Base-by-base conservation (phyloP, 2,888 invertebrate genomes). In the Cephus nigrinus region DNA sequence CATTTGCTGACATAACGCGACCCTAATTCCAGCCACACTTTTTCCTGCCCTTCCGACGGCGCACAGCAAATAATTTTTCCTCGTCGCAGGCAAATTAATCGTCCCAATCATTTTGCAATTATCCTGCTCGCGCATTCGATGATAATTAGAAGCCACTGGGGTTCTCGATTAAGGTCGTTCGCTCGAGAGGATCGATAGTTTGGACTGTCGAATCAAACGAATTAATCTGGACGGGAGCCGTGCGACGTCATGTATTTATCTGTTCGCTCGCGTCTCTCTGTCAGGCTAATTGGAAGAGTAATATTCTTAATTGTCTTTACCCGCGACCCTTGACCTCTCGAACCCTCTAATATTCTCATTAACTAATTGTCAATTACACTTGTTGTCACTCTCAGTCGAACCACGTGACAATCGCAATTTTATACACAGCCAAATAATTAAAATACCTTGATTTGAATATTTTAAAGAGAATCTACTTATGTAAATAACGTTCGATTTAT, bases 81-180 rank as follows among this genome's bases (percentile, higher is more conserved):
- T 9, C 40, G 4, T 23, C 23, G 0, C 5, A 23, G 40, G 9
- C 40, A 15, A 55, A 55, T 9, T 1, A 32, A 69, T 75, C 69
- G 34, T 12, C 75, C 71, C 74, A 68, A 83, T 76, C 73, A 76
- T 79, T 79, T 76, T 72, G 79, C 80, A 78, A 82, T 84, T 83
- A 84, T 79, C 81, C 76, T 80, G 80, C 78, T 80, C 72, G 73
- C 75, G 74, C 77, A 81, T 81, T 80, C 75, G 75, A 79, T 74
- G 80, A 81, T 84, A 81, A 84, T 84, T 83, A 82, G 83, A 85
- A 80, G 78, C 80, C 77, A 78, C 76, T 69, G 69, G 73, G 40
- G 2, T 5, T 55, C 40, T 55, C 40, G 23, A 55, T 55, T 55
- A 55, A 55, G 23, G 40, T 23, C 40, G 40, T 55, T 23, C 23